Percentiles rank a stretch among this genome's conserved stretches.
Conservation (phyloP, 35 echinoderm and acorn worm species). For the Hemicentrotus pulcherrimus region DNA sequence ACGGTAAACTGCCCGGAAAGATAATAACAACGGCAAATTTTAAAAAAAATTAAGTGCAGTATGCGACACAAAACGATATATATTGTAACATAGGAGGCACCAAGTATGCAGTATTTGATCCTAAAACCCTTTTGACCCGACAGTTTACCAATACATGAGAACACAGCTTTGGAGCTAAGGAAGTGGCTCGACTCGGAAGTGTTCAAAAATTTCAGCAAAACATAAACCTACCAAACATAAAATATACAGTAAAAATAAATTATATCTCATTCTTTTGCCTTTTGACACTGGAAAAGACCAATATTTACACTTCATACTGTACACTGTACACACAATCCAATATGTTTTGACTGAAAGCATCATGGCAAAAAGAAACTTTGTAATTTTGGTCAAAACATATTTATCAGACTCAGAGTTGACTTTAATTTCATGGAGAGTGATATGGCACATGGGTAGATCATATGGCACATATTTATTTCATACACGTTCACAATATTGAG, state of each 20-base stretch:
- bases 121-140: not conserved
- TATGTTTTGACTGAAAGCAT: constrained; percentile 34
- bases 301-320: constrained; percentile 47
- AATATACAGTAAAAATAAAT: constrained; percentile 52
- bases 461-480: not conserved
- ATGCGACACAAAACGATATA: not conserved
- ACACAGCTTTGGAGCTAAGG: not conserved
- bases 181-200: not conserved
- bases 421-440: not conserved
- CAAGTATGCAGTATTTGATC: not conserved
- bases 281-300: not conserved
- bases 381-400: not conserved
- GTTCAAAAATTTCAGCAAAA: constrained; percentile 16
- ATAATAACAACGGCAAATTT: no score
- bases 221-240: constrained; percentile 15
- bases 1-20: no score
- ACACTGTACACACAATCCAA: constrained; percentile 17
- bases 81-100: not conserved
- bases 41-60: not conserved
- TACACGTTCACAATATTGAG: not conserved
- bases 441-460: not conserved
- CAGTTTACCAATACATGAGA: not conserved
- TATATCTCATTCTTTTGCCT: constrained; percentile 28
- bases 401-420: not conserved
- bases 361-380: not conserved